These are phyloP conservation scores for Cricetomys ansorgei DNA, from an alignment of 2,113 vertebrate genomes.

Conservation along the genomic window DNA sequence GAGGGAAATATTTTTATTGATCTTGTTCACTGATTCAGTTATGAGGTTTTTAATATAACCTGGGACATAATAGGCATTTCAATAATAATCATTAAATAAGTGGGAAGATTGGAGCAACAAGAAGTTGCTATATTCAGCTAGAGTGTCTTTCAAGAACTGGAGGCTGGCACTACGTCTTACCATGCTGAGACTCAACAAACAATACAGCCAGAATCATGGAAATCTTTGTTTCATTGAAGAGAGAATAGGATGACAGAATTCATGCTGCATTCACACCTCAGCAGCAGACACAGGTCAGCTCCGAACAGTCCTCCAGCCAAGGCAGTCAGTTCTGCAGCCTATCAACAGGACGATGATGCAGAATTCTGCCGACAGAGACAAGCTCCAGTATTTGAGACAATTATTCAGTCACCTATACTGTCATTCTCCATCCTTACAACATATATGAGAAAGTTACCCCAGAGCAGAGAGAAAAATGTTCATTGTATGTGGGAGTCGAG, in stretches of 20 bases:
- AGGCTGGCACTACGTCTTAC: background rate
- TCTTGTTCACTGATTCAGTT: background rate
- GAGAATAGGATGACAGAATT: background rate
- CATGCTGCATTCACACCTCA: background rate
- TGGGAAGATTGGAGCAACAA: background rate
- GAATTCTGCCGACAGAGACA: background rate
- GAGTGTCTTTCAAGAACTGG: background rate
- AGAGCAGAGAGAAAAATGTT: slow-evolving; percentile 9
- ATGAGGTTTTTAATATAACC: background rate
- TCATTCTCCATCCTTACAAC: background rate
- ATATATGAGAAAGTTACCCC: background rate
- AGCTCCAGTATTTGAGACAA: background rate
- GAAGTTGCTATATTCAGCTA: background rate
- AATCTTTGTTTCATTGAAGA: background rate
- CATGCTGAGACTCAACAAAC: background rate
- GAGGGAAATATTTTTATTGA: background rate
- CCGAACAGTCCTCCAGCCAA: background rate
- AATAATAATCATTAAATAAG: background rate
- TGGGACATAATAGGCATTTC: background rate
- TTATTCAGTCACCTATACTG: too few relatives aligned
- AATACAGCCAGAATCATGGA: background rate
- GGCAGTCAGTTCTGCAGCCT: background rate
- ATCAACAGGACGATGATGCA: background rate
- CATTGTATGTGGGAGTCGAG: too few relatives aligned
- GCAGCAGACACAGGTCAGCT: background rate